phyloP scores from a whole-genome alignment of 2,113 vertebrate genomes.

The Oncorhynchus mykiss region DNA sequence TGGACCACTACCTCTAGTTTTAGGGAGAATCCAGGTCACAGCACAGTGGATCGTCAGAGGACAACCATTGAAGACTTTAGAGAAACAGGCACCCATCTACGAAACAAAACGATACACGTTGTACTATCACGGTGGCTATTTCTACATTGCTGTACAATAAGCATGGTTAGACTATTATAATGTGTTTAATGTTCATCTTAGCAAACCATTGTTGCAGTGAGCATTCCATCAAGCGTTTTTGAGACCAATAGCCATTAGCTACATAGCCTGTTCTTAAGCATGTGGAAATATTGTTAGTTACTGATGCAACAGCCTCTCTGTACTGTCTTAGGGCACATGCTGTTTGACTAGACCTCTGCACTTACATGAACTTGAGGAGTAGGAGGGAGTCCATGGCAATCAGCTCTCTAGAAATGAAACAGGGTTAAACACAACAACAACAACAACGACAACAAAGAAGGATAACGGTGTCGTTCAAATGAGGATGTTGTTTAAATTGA shows the following conservation, averaged over 20 bases:
- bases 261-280: neutral
- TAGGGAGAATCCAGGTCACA: slow-evolving; percentile 84
- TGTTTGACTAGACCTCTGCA: slow-evolving; percentile 61
- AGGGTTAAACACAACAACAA: slow-evolving; percentile 44
- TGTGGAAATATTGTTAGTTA: neutral
- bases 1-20: slow-evolving; percentile 75
- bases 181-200: neutral
- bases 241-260: neutral
- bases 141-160: neutral
- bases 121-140: neutral
- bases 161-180: neutral
- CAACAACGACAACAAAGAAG: slow-evolving; percentile 2
- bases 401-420: slow-evolving; percentile 72
- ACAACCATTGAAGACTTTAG: slow-evolving; percentile 89
- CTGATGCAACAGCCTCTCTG: no score
- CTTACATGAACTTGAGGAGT: slow-evolving; percentile 43
- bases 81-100: slow-evolving; percentile 91
- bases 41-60: slow-evolving; percentile 82
- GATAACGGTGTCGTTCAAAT: slow-evolving; percentile 26
- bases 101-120: neutral
- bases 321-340: slow-evolving; percentile 29
- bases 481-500: no score
- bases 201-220: neutral
- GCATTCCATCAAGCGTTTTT: neutral
- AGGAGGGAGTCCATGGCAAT: slow-evolving; percentile 75